Evolutionary conservation across 1,140 invertebrate genomes (phyloP).

Genomic region (Sinonovacula constricta): DNA sequence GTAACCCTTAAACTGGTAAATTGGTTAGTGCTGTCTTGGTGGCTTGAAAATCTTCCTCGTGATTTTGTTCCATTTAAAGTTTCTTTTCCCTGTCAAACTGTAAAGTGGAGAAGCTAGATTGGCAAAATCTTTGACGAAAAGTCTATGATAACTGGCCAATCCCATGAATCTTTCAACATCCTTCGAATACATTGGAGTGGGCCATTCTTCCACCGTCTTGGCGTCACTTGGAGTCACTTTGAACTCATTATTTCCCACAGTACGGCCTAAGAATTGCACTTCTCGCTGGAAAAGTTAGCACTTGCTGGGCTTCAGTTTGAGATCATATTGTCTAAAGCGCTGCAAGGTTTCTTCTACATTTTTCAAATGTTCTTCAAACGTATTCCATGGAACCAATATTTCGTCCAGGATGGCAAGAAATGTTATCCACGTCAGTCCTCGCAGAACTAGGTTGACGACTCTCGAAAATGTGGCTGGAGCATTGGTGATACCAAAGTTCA

Average conservation of each 20-base stretch:
- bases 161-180: constrained; percentile 3
- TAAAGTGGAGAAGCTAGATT: constrained; percentile 47
- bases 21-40: constrained; percentile 36
- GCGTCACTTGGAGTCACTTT: constrained; percentile 6
- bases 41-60: constrained; percentile 34
- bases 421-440: constrained; percentile 7
- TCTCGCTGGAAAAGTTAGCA: constrained; percentile 4
- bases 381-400: constrained; percentile 1
- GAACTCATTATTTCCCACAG: constrained; percentile 10
- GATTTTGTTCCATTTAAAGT: constrained; percentile 47
- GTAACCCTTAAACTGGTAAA: constrained; percentile 48
- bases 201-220: not conserved
- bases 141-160: constrained; percentile 48
- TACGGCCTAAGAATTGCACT: constrained; percentile 27
- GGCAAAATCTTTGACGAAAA: constrained; percentile 52
- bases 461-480: constrained; percentile 13
- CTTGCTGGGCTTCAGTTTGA: constrained; percentile 32
- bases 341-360: constrained; percentile 14
- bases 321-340: constrained; percentile 9
- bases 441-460: constrained; percentile 5
- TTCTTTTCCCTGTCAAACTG: constrained; percentile 45
- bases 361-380: constrained; percentile 8
- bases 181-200: not conserved
- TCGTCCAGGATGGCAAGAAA: constrained; percentile 15
- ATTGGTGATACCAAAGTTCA: constrained; percentile 7